phyloP scores from a whole-genome alignment of 2,797 vertebrate species.

The Lepilemur ruficaudatus region DNA sequence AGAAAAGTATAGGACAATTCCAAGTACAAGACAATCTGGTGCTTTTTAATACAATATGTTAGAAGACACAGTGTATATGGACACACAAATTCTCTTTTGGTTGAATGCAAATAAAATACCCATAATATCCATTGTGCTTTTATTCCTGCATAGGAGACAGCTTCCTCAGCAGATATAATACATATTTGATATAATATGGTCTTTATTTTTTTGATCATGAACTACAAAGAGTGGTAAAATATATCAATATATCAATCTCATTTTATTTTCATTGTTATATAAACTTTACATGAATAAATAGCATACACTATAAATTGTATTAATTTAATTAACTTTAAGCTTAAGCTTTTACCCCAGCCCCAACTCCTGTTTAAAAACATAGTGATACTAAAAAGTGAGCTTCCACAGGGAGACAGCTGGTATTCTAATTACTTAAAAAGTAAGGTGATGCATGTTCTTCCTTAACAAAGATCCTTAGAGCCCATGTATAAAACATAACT shows the following conservation, averaged over 20 bases:
- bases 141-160: not conserved
- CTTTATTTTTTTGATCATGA: not conserved
- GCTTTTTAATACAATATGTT: not conserved
- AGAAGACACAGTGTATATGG: not conserved
- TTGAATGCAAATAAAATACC: not conserved
- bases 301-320: not conserved
- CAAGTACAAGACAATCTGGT: not conserved
- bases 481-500: not conserved
- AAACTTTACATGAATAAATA: not conserved
- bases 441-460: not conserved
- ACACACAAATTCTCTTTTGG: not conserved
- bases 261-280: not conserved
- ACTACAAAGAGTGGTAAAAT: constrained; percentile 15
- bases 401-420: not conserved
- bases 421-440: not conserved
- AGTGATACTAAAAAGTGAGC: not conserved
- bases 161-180: not conserved
- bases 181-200: not conserved
- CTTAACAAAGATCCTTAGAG: not conserved
- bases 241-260: not conserved
- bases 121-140: not conserved
- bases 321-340: not conserved
- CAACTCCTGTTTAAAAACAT: not conserved
- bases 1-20: not conserved
- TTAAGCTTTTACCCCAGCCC: not conserved